These are phyloP conservation scores for Meta bourneti DNA, from an alignment of 2,888 invertebrate genomes.

Conservation along the genomic window DNA sequence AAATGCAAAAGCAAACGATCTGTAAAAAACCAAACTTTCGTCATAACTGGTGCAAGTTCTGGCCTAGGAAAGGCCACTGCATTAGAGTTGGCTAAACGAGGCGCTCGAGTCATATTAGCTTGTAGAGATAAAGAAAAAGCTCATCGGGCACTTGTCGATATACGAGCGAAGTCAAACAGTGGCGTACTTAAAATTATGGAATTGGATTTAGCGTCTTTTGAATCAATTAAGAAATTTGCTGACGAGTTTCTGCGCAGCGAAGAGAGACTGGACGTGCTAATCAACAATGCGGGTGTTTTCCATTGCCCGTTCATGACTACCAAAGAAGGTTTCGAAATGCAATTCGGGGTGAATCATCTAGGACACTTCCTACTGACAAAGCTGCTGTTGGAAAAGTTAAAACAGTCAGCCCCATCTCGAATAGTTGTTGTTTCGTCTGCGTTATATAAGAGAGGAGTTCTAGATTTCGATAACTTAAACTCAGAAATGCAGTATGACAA, in stretches of 20 bases:
- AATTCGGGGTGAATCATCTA: conserved; percentile 86
- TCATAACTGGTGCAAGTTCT: conserved; percentile 78
- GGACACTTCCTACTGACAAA: conserved; percentile 93
- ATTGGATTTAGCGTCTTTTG: conserved; percentile 82
- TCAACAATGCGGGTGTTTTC: conserved; percentile 93
- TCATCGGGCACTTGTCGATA: conserved; percentile 83
- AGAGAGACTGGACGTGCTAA: conserved; percentile 86
- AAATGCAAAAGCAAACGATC: conserved; percentile 70
- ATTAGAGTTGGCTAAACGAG: conserved; percentile 77
- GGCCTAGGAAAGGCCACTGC: conserved; percentile 79
- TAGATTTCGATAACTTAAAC: conserved; percentile 78
- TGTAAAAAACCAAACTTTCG: conserved; percentile 77
- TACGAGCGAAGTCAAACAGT: conserved; percentile 58
- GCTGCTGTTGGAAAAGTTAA: conserved; percentile 83
- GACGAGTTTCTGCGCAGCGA: conserved; percentile 89
- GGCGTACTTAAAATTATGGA: conserved; percentile 82
- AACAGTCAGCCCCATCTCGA: conserved; percentile 76
- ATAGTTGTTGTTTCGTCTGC: conserved; percentile 79
- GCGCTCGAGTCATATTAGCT: conserved; percentile 90
- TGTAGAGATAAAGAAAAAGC: conserved; percentile 89
- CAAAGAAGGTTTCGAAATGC: conserved; percentile 89
- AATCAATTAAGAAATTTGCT: conserved; percentile 88
- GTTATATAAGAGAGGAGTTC: conserved; percentile 76
- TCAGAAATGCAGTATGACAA: conserved; percentile 77
- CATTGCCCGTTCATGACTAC: conserved; percentile 86